Evolutionary conservation across 2,113 vertebrate species (phyloP).

Genomic region (Apus apus): DNA sequence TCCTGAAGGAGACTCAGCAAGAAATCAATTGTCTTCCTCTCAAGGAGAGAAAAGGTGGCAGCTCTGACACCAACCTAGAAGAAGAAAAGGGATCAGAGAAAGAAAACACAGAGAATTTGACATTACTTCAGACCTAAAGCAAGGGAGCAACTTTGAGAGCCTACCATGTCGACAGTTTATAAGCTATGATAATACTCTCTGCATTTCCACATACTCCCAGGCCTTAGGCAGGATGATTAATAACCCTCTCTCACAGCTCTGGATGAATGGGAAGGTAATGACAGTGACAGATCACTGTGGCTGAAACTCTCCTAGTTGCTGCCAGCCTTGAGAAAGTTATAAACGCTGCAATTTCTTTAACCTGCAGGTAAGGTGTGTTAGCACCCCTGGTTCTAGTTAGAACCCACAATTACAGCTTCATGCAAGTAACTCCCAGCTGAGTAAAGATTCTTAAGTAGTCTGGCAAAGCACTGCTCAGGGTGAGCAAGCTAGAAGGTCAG

Average conservation of each 20-base stretch:
- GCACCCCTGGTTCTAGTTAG: neutral
- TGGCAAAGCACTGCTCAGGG: neutral
- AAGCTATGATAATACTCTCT: neutral
- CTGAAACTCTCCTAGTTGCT: neutral
- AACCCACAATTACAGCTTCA: neutral
- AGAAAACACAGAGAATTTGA: neutral
- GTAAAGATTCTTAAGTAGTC: neutral
- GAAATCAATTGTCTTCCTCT: neutral
- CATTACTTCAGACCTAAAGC: neutral
- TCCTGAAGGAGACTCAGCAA: neutral
- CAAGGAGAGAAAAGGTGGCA: neutral
- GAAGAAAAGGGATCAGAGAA: neutral
- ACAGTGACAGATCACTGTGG: neutral
- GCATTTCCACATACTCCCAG: neutral
- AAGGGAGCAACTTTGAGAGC: neutral
- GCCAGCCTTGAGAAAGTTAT: rapidly evolving
- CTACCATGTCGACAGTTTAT: neutral
- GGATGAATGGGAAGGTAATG: neutral
- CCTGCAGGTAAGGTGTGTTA: neutral
- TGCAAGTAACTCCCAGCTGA: neutral
- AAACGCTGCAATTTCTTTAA: neutral
- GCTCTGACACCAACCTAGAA: neutral
- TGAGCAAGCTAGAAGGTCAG: neutral
- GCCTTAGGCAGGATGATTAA: conserved; percentile 9
- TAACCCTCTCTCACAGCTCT: neutral